Conservation (phyloP, 2,888 invertebrate genomes). For the Dione juno region DNA sequence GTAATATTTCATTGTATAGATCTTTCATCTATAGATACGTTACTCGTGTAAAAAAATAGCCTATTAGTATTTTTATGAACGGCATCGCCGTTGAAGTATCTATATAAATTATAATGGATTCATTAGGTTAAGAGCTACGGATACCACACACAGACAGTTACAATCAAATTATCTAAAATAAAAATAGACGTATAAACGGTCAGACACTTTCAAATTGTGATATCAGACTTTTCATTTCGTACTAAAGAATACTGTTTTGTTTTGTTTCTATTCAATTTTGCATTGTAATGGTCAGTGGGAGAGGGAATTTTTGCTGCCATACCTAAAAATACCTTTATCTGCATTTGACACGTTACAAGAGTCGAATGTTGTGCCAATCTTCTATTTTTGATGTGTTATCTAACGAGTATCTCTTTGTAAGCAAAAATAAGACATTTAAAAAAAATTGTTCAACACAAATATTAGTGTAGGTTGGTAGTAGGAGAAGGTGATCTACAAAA, state of each 20-base stretch:
- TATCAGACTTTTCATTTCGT: neutral
- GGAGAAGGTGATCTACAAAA: too few relatives aligned
- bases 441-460: neutral
- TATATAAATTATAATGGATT: too few relatives aligned
- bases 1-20: too few relatives aligned
- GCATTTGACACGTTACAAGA: constrained; percentile 14
- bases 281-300: neutral
- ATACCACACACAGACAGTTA: too few relatives aligned
- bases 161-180: too few relatives aligned
- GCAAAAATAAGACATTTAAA: neutral
- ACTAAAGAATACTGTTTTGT: neutral
- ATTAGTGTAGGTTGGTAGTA: neutral
- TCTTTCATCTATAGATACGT: too few relatives aligned
- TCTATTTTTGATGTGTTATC: constrained; percentile 1
- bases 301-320: neutral
- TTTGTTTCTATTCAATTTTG: neutral
- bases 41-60: too few relatives aligned
- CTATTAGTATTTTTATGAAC: too few relatives aligned
- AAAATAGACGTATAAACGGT: too few relatives aligned
- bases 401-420: constrained; percentile 1
- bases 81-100: too few relatives aligned
- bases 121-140: too few relatives aligned
- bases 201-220: too few relatives aligned
- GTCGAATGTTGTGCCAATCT: neutral
- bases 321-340: constrained; percentile 6